phyloP scores from a whole-genome alignment of 2,113 vertebrate species.

The Sylvilagus bachmani region DNA sequence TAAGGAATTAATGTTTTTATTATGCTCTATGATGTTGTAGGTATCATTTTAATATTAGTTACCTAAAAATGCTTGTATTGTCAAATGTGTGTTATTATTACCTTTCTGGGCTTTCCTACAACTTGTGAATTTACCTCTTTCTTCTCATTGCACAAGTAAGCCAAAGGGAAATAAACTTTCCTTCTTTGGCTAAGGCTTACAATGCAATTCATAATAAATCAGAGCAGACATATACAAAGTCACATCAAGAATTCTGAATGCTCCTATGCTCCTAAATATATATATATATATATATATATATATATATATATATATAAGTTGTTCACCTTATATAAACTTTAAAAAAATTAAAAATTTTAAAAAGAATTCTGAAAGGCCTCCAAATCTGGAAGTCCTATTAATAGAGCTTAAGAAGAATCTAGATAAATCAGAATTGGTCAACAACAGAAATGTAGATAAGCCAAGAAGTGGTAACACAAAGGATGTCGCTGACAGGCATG shows the following conservation, averaged over 20 bases:
- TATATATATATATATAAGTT: too few relatives aligned
- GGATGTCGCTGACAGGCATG: too few relatives aligned
- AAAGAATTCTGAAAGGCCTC: neutral
- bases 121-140: neutral
- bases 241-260: neutral
- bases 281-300: too few relatives aligned
- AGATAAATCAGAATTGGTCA: neutral
- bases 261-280: too few relatives aligned
- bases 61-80: neutral
- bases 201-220: slow-evolving; percentile 14
- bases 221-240: neutral
- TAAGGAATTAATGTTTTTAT: neutral
- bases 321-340: too few relatives aligned
- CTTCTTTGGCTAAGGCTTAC: neutral
- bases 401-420: neutral
- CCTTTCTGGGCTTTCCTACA: neutral
- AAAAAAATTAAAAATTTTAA: too few relatives aligned
- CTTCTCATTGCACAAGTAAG: neutral
- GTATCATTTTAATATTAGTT: neutral
- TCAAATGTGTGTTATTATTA: neutral
- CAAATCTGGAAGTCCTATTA: neutral
- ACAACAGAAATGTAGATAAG: neutral
- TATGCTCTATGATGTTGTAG: neutral
- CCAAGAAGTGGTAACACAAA: neutral
- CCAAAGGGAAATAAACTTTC: neutral